Conservation (phyloP, 1,140 invertebrate species). For the Agrypnia vestita region DNA sequence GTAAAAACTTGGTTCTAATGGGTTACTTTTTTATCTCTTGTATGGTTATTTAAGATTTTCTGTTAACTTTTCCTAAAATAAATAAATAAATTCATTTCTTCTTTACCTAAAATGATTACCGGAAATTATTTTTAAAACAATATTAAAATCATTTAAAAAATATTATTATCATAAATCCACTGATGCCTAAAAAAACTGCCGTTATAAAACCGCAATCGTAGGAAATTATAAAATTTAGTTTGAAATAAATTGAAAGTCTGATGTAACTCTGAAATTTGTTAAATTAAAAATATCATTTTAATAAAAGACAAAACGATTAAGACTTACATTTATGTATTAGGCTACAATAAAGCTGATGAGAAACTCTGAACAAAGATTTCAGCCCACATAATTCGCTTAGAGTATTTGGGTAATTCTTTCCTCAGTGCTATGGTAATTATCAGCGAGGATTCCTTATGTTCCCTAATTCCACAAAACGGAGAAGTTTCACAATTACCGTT, state of each 20-base stretch:
- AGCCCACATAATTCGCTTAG: neutral
- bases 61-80: too few species aligned
- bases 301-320: neutral
- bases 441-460: conserved; percentile 30
- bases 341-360: neutral
- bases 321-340: neutral
- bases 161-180: neutral
- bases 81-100: neutral
- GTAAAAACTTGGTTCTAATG: too few species aligned
- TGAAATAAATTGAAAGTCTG: too few species aligned
- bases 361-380: conserved; percentile 14
- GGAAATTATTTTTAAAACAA: neutral
- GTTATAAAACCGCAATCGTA: too few species aligned
- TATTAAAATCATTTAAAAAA: neutral
- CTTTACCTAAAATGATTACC: neutral
- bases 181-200: neutral
- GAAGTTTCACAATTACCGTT: conserved; percentile 46
- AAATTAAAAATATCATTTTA: neutral
- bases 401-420: neutral
- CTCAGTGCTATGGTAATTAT: conserved; percentile 36
- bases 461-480: conserved; percentile 23
- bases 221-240: too few species aligned
- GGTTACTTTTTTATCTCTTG: too few species aligned
- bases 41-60: too few species aligned
- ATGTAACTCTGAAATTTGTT: too few species aligned